Base-by-base conservation (phyloP, 2,888 invertebrate genomes). In the Conistra vaccinii region DNA sequence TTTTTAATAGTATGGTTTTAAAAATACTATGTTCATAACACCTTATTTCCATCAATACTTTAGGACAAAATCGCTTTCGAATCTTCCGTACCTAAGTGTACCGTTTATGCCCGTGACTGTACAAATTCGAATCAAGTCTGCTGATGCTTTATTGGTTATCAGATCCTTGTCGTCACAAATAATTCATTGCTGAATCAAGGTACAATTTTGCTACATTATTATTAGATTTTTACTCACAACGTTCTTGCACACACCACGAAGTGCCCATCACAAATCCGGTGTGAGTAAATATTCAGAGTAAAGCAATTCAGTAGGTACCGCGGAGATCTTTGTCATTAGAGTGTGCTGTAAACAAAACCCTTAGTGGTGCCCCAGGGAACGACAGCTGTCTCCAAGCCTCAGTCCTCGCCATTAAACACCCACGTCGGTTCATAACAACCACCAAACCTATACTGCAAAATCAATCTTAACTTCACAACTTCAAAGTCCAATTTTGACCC, bases 301-400 rank as follows among this genome's bases (percentile, higher is more conserved):
- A 73, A 85, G 81, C 83, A 83, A 85, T 85, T 71, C 73, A 73
- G 75, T 86, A 80, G 69, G 83, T 84, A 85, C 88, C 68, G 83
- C 85, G 83, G 85, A 91, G 89, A 92, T 91, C 90, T 91, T 91
- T 91, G 93, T 94, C 94, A 95, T 95, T 94, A 95, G 93, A 92
- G 90, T 87, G 87, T 90, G 91, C 91, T 92, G 95, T 96, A 96
- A 95, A 95, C 95, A 96, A 95, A 94, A 92, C 94, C 92, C 93
- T 91, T 91, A 92, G 93, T 89, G 90, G 89, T 90, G 91, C 94
- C 93, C 92, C 88, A 89, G 95, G 94, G 95, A 93, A 78, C 93
- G 93, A 95, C 96, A 96, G 96, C 96, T 96, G 96, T 94, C 94
- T 89, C 92, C 96, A 96, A 92, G 93, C 95, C 94, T 94, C 93